phyloP scores from a whole-genome alignment of 2,113 vertebrate species.

The Entelurus aequoreus region DNA sequence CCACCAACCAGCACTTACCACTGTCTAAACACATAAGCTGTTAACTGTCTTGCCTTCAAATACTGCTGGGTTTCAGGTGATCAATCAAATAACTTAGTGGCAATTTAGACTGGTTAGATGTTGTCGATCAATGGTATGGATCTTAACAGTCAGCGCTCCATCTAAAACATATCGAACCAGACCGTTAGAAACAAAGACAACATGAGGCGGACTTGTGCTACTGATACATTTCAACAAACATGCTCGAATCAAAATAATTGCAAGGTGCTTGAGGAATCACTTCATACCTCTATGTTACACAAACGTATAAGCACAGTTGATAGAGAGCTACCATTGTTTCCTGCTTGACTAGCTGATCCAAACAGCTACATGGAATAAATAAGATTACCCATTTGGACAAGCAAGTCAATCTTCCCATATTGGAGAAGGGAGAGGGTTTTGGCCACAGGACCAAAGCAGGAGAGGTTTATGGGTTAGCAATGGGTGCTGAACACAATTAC shows the following conservation, averaged over 20 bases:
- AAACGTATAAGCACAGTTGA: constrained; percentile 2
- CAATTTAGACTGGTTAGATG: constrained; percentile 35
- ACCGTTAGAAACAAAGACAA: constrained; percentile 9
- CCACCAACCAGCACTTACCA: constrained; percentile 25
- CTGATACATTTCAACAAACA: neutral
- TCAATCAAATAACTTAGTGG: constrained; percentile 46
- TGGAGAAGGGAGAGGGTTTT: constrained; percentile 55
- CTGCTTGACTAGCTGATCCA: constrained; percentile 61
- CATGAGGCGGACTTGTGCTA: constrained; percentile 1
- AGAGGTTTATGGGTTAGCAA: constrained; percentile 48
- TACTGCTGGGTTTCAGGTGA: constrained; percentile 30
- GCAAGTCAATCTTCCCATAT: constrained; percentile 72
- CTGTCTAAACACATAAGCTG: constrained; percentile 31
- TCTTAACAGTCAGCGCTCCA: constrained; percentile 22
- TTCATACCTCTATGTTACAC: neutral
- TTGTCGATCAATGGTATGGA: constrained; percentile 39
- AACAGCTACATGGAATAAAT: constrained; percentile 72
- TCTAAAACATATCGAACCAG: constrained; percentile 13
- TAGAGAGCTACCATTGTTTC: constrained; percentile 52
- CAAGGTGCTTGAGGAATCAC: neutral
- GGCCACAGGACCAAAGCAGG: constrained; percentile 48
- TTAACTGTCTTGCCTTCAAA: constrained; percentile 24
- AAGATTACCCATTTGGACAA: constrained; percentile 70
- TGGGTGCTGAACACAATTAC: constrained; percentile 41
- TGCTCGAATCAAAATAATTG: neutral